phyloP scores from a whole-genome alignment of 2,797 vertebrate genomes.

The Lithobates pipiens region DNA sequence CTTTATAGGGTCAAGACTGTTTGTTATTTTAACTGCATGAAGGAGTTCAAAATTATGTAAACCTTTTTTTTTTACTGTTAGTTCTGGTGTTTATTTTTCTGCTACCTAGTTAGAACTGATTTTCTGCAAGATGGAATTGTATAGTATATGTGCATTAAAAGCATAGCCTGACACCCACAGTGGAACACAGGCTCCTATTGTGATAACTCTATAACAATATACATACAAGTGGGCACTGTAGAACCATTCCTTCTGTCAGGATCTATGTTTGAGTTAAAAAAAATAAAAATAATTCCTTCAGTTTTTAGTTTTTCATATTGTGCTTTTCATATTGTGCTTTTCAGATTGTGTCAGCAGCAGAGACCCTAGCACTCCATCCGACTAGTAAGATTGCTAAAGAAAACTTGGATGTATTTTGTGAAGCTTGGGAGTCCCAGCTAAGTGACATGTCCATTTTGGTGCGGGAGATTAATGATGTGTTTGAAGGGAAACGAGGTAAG shows the following conservation, averaged over 20 bases:
- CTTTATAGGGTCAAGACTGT: neutral
- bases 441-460: conserved; percentile 91
- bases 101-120: neutral
- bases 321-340: conserved; percentile 77
- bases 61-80: neutral
- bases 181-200: too few species aligned
- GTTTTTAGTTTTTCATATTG: neutral
- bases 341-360: conserved; percentile 95
- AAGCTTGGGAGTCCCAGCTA: conserved; percentile 98
- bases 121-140: neutral
- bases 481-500: conserved; percentile 94
- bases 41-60: neutral
- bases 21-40: neutral
- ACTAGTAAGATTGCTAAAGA: conserved; percentile 98
- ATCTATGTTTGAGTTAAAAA: neutral
- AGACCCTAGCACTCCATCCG: conserved; percentile 94
- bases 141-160: neutral
- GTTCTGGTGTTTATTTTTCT: neutral
- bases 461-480: conserved; percentile 92
- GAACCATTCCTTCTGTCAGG: neutral
- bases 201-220: too few species aligned
- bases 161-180: neutral
- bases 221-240: too few species aligned
- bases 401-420: conserved; percentile 98
- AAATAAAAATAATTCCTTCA: neutral